These are phyloP conservation scores for Prolemur simus DNA, from an alignment of 2,113 vertebrate genomes.

Conservation along the genomic window DNA sequence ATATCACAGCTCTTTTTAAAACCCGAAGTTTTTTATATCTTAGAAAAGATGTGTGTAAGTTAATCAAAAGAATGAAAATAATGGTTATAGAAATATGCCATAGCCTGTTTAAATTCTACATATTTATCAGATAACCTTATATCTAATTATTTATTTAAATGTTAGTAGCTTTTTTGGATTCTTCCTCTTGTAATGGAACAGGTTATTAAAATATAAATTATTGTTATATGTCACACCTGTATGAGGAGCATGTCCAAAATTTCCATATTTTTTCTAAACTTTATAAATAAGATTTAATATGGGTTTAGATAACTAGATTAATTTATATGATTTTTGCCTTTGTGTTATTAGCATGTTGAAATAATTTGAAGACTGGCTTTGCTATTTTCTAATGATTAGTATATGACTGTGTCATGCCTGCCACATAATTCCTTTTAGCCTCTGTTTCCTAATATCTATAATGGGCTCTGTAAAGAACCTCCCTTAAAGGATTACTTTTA, in stretches of 20 bases:
- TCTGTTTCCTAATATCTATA: neutral
- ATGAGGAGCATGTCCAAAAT: neutral
- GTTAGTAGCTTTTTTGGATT: neutral
- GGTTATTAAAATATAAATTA: neutral
- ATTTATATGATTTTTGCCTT: neutral
- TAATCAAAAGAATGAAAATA: neutral
- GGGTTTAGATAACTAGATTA: neutral
- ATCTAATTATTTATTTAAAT: neutral
- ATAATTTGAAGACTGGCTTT: neutral
- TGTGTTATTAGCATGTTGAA: neutral
- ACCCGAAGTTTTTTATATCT: neutral
- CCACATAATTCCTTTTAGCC: too few species aligned
- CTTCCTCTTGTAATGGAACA: neutral
- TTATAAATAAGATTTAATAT: neutral
- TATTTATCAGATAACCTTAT: neutral
- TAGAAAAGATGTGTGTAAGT: neutral
- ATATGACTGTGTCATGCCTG: too few species aligned
- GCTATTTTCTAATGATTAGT: neutral
- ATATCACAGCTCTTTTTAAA: neutral
- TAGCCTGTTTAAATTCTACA: neutral
- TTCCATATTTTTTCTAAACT: neutral
- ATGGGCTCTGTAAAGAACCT: neutral
- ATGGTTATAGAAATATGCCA: neutral
- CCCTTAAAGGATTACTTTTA: neutral
- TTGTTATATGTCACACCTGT: neutral